phyloP scores from a whole-genome alignment of 2,888 invertebrate species.

The Ptychoptera contaminata region DNA sequence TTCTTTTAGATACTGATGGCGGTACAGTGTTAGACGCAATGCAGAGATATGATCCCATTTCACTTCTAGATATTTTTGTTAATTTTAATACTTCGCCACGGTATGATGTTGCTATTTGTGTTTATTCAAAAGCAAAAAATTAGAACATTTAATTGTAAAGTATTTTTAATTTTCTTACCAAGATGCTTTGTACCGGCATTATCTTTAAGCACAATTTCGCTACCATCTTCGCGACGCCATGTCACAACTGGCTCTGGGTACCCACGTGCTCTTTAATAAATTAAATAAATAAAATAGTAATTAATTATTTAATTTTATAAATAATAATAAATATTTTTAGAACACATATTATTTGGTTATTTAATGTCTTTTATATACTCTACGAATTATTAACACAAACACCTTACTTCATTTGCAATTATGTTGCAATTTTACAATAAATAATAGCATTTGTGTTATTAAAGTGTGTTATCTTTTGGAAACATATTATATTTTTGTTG shows the following conservation, averaged over 20 bases:
- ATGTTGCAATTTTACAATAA: too few species aligned
- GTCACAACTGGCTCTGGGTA: constrained; percentile 63
- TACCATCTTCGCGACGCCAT: constrained; percentile 74
- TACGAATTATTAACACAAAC: too few species aligned
- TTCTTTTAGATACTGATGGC: constrained; percentile 76
- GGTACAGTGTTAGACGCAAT: constrained; percentile 81
- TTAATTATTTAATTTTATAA: too few species aligned
- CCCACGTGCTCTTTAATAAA: constrained; percentile 45
- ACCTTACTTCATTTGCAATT: too few species aligned
- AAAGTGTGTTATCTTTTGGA: too few species aligned
- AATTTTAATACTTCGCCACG: constrained; percentile 63
- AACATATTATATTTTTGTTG: too few species aligned
- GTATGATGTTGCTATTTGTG: constrained; percentile 31
- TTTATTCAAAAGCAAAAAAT: neutral
- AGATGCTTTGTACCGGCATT: constrained; percentile 45
- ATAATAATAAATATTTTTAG: too few species aligned
- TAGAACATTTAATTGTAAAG: neutral
- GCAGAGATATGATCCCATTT: constrained; percentile 84
- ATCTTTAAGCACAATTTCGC: constrained; percentile 62
- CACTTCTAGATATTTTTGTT: constrained; percentile 66
- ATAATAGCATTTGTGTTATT: too few species aligned
- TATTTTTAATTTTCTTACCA: constrained; percentile 31
- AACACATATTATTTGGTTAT: too few species aligned
- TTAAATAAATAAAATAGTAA: neutral
- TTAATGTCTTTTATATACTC: too few species aligned